Conservation (phyloP, 2,888 invertebrate species). For the Coleophora deauratella region DNA sequence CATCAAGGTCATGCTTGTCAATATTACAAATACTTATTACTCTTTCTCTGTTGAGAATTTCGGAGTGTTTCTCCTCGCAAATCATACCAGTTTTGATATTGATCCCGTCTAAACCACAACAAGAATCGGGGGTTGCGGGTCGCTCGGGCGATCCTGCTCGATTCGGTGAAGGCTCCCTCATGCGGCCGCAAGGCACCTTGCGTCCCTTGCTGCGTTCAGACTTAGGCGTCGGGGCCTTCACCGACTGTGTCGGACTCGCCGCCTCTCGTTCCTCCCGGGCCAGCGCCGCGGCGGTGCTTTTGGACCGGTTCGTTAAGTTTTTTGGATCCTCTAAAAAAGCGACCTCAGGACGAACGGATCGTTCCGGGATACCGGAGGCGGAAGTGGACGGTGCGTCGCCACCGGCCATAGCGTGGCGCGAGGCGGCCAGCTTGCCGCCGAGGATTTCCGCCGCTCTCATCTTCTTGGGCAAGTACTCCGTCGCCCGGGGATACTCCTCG, state of each 20-base stretch:
- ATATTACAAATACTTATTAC: slow-evolving; percentile 84
- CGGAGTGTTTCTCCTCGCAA: slow-evolving; percentile 65
- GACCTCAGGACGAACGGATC: slow-evolving; percentile 43
- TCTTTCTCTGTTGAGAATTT: slow-evolving; percentile 77
- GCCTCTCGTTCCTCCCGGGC: slow-evolving; percentile 70
- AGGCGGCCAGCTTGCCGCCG: slow-evolving; percentile 54
- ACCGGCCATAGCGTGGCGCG: slow-evolving; percentile 32
- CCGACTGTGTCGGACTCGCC: slow-evolving; percentile 70
- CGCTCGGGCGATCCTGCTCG: slow-evolving; percentile 43
- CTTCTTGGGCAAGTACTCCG: slow-evolving; percentile 66
- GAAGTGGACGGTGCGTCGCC: slow-evolving; percentile 21
- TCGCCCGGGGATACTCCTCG: slow-evolving; percentile 42
- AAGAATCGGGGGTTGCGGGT: slow-evolving; percentile 56
- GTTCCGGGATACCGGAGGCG: slow-evolving; percentile 25
- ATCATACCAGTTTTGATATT: slow-evolving; percentile 59
- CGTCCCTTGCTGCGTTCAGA: slow-evolving; percentile 34
- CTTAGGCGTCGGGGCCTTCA: slow-evolving; percentile 66
- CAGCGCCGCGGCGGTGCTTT: slow-evolving; percentile 74
- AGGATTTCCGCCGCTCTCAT: slow-evolving; percentile 69
- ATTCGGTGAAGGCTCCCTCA: slow-evolving; percentile 49
- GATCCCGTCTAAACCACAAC: slow-evolving; percentile 65
- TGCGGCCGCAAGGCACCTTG: slow-evolving; percentile 30
- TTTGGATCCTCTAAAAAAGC: slow-evolving; percentile 74
- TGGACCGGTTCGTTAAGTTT: slow-evolving; percentile 73
- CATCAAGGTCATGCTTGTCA: slow-evolving; percentile 86